These are phyloP conservation scores for Falco naumanni DNA, from an alignment of 2,797 vertebrate genomes.

Conservation along the genomic window DNA sequence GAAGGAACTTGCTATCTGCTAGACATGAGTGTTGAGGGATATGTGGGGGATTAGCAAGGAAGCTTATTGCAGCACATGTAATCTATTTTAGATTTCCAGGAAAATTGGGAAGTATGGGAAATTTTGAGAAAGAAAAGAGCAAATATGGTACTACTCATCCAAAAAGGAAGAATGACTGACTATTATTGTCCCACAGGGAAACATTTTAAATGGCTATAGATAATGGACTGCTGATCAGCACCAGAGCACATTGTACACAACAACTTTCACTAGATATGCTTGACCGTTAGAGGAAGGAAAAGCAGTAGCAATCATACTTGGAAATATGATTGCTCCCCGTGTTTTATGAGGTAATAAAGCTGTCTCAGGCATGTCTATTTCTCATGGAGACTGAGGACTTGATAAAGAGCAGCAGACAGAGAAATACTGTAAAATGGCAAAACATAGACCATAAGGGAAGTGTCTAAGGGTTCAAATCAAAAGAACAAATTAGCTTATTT, in stretches of 20 bases:
- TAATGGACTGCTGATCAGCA: slow-evolving; percentile 30
- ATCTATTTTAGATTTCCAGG: slow-evolving; percentile 24
- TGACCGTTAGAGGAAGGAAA: background rate
- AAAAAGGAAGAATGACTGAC: slow-evolving; percentile 14
- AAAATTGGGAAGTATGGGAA: slow-evolving; percentile 6
- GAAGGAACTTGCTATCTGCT: slow-evolving; percentile 12
- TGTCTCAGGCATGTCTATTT: background rate
- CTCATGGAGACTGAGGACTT: background rate
- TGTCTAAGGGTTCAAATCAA: background rate
- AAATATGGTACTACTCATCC: background rate
- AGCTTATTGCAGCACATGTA: background rate
- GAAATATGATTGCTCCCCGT: background rate
- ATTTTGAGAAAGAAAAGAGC: background rate
- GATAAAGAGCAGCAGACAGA: slow-evolving; percentile 11
- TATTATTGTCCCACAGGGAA: background rate
- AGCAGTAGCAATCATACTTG: slow-evolving; percentile 10
- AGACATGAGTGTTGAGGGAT: background rate
- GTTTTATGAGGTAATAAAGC: slow-evolving; percentile 20
- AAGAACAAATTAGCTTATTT: background rate
- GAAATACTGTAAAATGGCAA: background rate
- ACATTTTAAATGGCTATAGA: background rate
- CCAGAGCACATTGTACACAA: background rate
- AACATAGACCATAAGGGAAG: background rate
- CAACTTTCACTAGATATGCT: background rate
- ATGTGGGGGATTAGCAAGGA: background rate